phyloP scores from a whole-genome alignment of 2,113 vertebrate genomes.

The Brachirus orientalis region DNA sequence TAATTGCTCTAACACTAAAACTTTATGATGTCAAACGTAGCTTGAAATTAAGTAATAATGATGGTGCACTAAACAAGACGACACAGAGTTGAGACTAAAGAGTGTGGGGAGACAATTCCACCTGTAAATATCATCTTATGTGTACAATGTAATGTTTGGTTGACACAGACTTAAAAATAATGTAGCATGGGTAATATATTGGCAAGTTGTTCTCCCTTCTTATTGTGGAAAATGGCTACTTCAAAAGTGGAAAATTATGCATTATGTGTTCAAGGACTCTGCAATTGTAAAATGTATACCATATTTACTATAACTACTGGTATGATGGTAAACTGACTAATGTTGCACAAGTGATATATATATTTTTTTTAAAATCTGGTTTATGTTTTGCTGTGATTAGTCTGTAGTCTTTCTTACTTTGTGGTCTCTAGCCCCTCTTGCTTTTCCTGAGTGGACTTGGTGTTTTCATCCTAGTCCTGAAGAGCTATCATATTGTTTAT shows the following conservation, averaged over 20 bases:
- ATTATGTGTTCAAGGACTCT: not conserved
- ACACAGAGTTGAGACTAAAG: not conserved
- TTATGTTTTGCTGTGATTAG: constrained; percentile 8
- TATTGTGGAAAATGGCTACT: not conserved
- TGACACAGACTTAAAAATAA: not conserved
- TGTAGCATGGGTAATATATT: too few relatives aligned
- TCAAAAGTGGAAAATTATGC: not conserved
- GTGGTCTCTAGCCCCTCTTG: not conserved
- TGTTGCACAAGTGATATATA: not conserved
- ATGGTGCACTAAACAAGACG: not conserved
- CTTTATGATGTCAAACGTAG: constrained; percentile 3
- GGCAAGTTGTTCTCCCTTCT: too few relatives aligned
- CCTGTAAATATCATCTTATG: not conserved
- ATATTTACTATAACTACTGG: not conserved
- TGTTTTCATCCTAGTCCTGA: too few relatives aligned
- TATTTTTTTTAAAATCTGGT: not conserved
- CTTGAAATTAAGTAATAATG: not conserved
- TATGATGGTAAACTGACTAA: not conserved
- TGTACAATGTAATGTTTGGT: not conserved
- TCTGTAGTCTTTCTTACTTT: not conserved
- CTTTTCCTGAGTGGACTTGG: too few relatives aligned
- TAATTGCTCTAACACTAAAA: not conserved
- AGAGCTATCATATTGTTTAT: too few relatives aligned
- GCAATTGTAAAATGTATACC: not conserved
- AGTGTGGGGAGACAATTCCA: not conserved